Evolutionary conservation across 2,113 vertebrate genomes (phyloP).

Genomic region (Cinclus mexicanus): DNA sequence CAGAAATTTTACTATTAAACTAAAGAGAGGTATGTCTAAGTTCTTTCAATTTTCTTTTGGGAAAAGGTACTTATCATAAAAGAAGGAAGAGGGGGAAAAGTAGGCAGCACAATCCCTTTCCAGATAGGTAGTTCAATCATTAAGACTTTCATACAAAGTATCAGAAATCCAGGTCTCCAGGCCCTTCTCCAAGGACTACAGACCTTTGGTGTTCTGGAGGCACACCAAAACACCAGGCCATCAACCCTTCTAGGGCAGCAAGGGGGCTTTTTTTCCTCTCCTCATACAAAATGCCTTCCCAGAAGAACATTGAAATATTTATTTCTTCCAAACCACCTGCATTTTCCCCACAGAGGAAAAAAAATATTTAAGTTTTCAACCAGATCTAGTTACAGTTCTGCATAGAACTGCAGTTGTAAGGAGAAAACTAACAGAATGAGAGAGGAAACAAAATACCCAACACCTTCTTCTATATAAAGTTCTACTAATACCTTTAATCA

Average conservation of each 20-base stretch:
- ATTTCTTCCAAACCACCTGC: background rate
- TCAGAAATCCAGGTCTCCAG: background rate
- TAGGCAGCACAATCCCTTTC: background rate
- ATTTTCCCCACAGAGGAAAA: background rate
- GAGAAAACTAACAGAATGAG: background rate
- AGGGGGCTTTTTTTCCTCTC: background rate
- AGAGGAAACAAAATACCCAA: background rate
- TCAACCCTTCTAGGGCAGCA: background rate
- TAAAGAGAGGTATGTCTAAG: background rate
- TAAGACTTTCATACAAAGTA: background rate
- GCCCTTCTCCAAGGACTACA: background rate
- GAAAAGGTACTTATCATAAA: background rate
- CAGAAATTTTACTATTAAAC: background rate
- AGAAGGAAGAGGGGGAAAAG: background rate
- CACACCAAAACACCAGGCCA: background rate
- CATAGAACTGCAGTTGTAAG: background rate
- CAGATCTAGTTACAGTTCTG: background rate
- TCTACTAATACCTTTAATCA: slow-evolving; percentile 3
- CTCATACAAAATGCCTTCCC: background rate
- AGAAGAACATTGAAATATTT: background rate
- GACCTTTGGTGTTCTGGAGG: background rate
- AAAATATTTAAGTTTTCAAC: background rate
- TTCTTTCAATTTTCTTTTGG: background rate
- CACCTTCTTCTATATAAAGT: background rate
- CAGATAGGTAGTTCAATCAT: background rate